These are phyloP conservation scores for Lordiphosa mommai DNA, from an alignment of 1,140 invertebrate species.

Conservation along the genomic window DNA sequence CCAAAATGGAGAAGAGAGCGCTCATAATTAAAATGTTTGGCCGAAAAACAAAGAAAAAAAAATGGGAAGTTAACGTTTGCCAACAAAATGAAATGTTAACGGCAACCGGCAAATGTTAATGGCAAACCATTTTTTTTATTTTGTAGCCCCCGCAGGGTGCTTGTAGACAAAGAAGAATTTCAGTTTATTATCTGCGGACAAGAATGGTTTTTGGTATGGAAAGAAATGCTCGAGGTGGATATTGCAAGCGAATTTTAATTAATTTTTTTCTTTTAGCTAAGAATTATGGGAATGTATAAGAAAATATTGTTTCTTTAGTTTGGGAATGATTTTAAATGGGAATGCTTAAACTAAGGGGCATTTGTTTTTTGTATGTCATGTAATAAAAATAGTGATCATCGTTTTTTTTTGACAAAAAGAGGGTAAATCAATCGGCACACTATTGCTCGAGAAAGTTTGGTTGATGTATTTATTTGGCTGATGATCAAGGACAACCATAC, in stretches of 20 bases:
- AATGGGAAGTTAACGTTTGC: slow-evolving; percentile 46
- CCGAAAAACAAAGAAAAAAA: slow-evolving; percentile 23
- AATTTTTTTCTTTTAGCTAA: slow-evolving; percentile 28
- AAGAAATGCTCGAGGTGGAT: background rate
- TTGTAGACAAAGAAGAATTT: slow-evolving; percentile 26
- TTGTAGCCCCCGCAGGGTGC: background rate
- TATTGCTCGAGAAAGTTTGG: no score
- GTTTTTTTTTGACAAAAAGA: no score
- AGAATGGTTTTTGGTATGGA: slow-evolving; percentile 18
- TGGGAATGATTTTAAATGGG: no score
- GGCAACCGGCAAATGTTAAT: slow-evolving; percentile 52
- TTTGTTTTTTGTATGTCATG: no score
- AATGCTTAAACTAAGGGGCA: no score
- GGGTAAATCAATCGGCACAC: no score
- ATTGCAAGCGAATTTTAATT: background rate
- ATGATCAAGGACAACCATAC: no score
- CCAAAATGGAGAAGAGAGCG: background rate
- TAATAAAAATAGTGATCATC: no score
- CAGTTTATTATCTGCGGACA: slow-evolving; percentile 37
- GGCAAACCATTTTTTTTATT: slow-evolving; percentile 37
- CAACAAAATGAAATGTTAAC: slow-evolving; percentile 65
- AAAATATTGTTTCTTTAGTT: no score
- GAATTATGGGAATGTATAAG: slow-evolving; percentile 8
- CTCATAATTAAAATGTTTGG: slow-evolving; percentile 21
- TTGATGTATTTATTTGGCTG: no score